Percentiles rank a stretch among this genome's conserved stretches.
Conservation (phyloP, 92 coral and sea anemone species). For the Heliopora coerulea region DNA sequence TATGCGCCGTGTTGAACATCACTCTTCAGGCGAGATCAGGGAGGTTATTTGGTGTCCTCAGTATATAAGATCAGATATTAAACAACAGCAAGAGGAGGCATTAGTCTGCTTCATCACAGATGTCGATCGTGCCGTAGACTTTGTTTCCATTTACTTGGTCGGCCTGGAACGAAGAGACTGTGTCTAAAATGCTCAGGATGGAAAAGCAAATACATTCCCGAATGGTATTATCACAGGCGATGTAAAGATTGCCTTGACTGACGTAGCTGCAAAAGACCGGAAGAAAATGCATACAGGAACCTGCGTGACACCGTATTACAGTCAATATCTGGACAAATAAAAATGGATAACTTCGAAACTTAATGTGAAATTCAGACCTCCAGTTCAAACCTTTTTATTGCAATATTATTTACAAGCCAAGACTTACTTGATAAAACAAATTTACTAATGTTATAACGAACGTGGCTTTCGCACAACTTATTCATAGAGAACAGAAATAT, state of each 20-base stretch:
- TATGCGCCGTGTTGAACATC: slow-evolving; percentile 2
- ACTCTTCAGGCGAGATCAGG: slow-evolving; percentile 37
- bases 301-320: too few species aligned
- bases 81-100: slow-evolving; percentile 52
- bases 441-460: too few species aligned
- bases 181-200: slow-evolving; percentile 52
- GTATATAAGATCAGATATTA: slow-evolving; percentile 46
- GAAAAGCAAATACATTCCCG: slow-evolving; percentile 43
- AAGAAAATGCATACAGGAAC: too few species aligned
- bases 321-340: too few species aligned
- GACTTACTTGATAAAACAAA: too few species aligned
- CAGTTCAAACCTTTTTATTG: too few species aligned
- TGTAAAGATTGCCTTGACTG: slow-evolving; percentile 43
- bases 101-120: slow-evolving; percentile 44
- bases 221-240: slow-evolving; percentile 52
- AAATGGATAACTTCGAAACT: too few species aligned
- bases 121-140: slow-evolving; percentile 45
- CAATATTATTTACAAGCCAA: too few species aligned
- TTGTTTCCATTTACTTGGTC: slow-evolving; percentile 52
- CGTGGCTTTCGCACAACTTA: too few species aligned
- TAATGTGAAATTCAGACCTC: too few species aligned
- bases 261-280: background rate
- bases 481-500: too few species aligned
- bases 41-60: slow-evolving; percentile 52
- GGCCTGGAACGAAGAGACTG: slow-evolving; percentile 47